Conservation (phyloP, 2,797 vertebrate genomes). For the Alectoris magna region DNA sequence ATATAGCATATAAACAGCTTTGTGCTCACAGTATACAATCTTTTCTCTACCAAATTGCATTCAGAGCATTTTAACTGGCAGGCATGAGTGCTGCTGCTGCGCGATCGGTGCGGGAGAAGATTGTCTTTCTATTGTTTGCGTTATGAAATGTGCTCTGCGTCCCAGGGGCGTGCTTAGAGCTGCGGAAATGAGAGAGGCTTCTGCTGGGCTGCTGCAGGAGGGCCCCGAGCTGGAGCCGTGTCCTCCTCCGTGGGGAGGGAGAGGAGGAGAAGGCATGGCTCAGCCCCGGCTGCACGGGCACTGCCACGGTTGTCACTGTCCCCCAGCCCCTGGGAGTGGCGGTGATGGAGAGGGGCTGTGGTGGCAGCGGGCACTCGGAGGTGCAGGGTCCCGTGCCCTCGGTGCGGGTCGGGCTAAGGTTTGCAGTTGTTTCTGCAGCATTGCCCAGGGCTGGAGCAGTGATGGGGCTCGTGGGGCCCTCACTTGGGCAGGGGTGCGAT, state of each 20-base stretch:
- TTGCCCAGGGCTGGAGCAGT: neutral
- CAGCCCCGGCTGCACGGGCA: neutral
- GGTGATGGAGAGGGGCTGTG: neutral
- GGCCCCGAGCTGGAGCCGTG: too few relatives aligned
- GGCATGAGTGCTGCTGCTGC: fast-evolving
- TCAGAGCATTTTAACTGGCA: neutral
- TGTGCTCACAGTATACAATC: conserved; percentile 24
- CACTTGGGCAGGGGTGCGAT: conserved; percentile 75
- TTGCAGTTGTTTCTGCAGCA: fast-evolving
- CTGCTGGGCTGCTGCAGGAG: neutral
- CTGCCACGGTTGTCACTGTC: neutral
- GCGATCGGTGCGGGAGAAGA: neutral
- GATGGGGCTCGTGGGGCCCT: neutral
- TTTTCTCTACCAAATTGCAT: neutral
- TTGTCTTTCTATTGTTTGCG: neutral
- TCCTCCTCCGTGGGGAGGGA: neutral
- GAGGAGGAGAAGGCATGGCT: neutral
- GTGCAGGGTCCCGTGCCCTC: fast-evolving
- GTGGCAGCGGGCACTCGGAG: too few relatives aligned
- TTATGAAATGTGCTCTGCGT: fast-evolving
- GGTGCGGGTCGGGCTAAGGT: neutral
- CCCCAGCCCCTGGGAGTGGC: neutral
- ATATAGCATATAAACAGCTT: neutral
- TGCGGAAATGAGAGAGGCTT: neutral
- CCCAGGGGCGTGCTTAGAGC: neutral